phyloP scores from a whole-genome alignment of 2,113 vertebrate genomes.

The Tragelaphus imberbis region DNA sequence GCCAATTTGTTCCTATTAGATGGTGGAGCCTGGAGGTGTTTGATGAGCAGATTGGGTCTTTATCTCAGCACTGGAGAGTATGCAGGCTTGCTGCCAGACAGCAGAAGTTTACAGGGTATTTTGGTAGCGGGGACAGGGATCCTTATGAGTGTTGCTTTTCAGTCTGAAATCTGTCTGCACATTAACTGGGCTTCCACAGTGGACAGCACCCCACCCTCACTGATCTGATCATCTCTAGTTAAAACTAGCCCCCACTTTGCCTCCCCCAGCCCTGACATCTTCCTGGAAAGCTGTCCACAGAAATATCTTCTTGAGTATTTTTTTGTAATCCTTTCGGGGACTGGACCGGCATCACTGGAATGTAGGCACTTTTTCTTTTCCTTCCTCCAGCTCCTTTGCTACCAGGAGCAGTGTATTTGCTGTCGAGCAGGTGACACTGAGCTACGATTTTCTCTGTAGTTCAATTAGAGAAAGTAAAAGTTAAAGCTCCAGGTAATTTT shows the following conservation, averaged over 20 bases:
- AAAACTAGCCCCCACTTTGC: not conserved
- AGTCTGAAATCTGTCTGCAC: slow-evolving; percentile 52
- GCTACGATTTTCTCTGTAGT: slow-evolving; percentile 42
- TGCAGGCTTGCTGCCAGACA: slow-evolving; percentile 67
- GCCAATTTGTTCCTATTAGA: slow-evolving; percentile 99
- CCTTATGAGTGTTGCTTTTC: slow-evolving; percentile 42
- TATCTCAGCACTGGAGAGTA: slow-evolving; percentile 79
- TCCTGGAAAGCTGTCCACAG: slow-evolving; percentile 58
- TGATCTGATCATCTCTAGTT: slow-evolving; percentile 34
- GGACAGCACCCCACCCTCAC: not conserved
- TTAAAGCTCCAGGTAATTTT: slow-evolving; percentile 63
- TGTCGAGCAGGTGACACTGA: slow-evolving; percentile 52
- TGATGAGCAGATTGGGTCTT: slow-evolving; percentile 89
- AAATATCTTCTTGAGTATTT: slow-evolving; percentile 68
- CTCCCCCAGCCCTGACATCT: slow-evolving; percentile 14
- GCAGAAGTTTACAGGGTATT: slow-evolving; percentile 65
- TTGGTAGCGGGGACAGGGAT: slow-evolving; percentile 14
- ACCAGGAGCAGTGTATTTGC: slow-evolving; percentile 38
- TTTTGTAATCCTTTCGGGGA: slow-evolving; percentile 72
- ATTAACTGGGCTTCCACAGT: not conserved
- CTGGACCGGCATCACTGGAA: slow-evolving; percentile 62
- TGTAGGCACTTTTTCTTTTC: slow-evolving; percentile 70
- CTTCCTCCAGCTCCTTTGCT: slow-evolving; percentile 35
- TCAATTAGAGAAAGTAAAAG: slow-evolving; percentile 72
- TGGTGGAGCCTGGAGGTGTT: slow-evolving; percentile 91